These are phyloP conservation scores for Machaerirhynchus nigripectus DNA, from an alignment of 2,113 vertebrate genomes.

Conservation along the genomic window DNA sequence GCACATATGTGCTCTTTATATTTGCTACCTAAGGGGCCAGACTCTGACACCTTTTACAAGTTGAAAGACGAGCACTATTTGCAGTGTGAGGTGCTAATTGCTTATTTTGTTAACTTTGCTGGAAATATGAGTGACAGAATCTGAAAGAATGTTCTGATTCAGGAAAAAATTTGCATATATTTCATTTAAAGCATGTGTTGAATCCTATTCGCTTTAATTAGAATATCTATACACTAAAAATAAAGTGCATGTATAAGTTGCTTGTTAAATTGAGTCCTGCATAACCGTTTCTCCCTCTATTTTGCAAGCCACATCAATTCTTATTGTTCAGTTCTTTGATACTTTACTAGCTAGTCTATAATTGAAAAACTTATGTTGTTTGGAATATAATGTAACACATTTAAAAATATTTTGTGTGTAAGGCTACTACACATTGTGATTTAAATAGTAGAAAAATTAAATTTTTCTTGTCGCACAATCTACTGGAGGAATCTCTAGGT, in stretches of 20 bases:
- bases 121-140: conserved; percentile 38
- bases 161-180: conserved; percentile 40
- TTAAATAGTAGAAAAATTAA: neutral
- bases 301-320: neutral
- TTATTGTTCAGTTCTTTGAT: neutral
- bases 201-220: conserved; percentile 21
- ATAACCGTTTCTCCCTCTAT: neutral
- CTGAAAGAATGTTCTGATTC: conserved; percentile 36
- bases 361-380: neutral
- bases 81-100: conserved; percentile 36
- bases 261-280: neutral
- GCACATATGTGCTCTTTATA: neutral
- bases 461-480: neutral
- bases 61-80: conserved; percentile 21
- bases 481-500: neutral
- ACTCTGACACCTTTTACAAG: neutral
- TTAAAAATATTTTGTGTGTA: neutral
- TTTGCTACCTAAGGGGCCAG: neutral
- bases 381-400: neutral
- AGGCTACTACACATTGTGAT: neutral
- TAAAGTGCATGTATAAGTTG: neutral
- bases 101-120: conserved; percentile 46
- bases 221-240: conserved; percentile 27
- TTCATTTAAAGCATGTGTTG: conserved; percentile 19
- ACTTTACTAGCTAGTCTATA: neutral